phyloP scores from a whole-genome alignment of 2,888 invertebrate genomes.

The Synergus umbraculus region DNA sequence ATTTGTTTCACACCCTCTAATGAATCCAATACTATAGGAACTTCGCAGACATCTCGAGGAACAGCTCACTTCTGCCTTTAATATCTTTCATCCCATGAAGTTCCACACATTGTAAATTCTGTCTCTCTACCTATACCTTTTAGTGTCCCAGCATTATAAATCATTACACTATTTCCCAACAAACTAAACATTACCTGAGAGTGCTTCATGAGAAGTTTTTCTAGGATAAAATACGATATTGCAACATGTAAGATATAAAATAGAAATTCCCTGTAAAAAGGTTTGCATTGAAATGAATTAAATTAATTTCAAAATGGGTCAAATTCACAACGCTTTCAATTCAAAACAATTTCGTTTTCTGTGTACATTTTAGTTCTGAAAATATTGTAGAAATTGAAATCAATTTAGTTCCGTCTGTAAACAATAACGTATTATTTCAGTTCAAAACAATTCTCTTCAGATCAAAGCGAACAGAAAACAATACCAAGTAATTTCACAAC shows the following conservation, averaged over 20 bases:
- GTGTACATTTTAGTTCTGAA: no score
- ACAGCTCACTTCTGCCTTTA: constrained; percentile 28
- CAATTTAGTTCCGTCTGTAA: no score
- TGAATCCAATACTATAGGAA: constrained; percentile 1
- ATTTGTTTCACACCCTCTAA: background rate
- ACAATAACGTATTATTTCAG: no score
- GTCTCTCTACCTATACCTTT: constrained; percentile 11
- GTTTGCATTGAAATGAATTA: no score
- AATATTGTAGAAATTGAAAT: no score
- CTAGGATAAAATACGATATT: background rate
- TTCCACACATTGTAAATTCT: background rate
- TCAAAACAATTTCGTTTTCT: no score
- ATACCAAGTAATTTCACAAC: no score
- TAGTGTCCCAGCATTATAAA: background rate
- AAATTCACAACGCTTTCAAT: no score
- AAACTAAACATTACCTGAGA: background rate
- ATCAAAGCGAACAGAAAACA: no score
- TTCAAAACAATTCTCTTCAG: no score
- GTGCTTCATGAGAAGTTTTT: constrained; percentile 1
- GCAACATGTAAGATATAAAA: background rate
- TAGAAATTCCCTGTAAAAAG: background rate
- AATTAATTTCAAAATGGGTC: no score
- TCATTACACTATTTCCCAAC: constrained; percentile 11
- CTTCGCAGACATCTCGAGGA: constrained; percentile 36
- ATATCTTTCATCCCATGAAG: background rate